Percentiles rank a stretch among this genome's conserved stretches.
These are phyloP conservation scores for Montipora capricornis DNA, from an alignment of 64 coral and sea anemone species.

Conservation along the genomic window DNA sequence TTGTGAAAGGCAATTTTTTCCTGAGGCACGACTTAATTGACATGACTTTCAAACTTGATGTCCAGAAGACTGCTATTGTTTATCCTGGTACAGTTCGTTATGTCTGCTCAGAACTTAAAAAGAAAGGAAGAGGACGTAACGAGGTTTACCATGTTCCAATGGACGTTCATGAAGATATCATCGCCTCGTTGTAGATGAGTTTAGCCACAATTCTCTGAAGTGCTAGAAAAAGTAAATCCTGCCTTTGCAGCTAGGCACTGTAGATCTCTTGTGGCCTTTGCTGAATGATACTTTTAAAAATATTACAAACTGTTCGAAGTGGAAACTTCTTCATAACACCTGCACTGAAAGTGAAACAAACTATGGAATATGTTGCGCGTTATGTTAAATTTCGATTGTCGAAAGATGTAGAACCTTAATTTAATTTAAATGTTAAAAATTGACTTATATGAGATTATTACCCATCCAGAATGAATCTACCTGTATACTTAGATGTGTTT, in stretches of 20 bases:
- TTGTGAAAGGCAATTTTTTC: constrained; percentile 43
- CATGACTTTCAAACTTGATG: constrained; percentile 4
- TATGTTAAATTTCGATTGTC: not conserved
- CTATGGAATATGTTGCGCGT: not conserved
- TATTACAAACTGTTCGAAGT: not conserved
- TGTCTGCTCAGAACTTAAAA: constrained; percentile 37
- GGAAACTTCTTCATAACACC: not conserved
- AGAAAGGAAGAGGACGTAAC: constrained; percentile 41
- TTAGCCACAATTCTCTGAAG: not conserved
- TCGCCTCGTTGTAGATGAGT: constrained; percentile 25
- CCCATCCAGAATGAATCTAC: constrained; percentile 32
- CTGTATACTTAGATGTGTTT: not conserved
- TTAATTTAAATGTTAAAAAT: constrained; percentile 29
- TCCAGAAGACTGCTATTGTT: constrained; percentile 11
- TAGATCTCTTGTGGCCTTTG: not conserved
- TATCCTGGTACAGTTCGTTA: constrained; percentile 67
- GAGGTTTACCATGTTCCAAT: constrained; percentile 40
- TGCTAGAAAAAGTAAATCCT: not conserved
- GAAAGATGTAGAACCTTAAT: not conserved
- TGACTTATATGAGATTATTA: constrained; percentile 19
- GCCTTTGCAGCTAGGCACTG: not conserved
- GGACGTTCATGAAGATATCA: constrained; percentile 60
- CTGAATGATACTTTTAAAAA: not conserved
- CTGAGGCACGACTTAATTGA: constrained; percentile 43
- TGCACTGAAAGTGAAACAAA: not conserved